Percentiles rank a stretch among this genome's conserved stretches.
These are phyloP conservation scores for Spea multiplicata DNA, from an alignment of 2,113 vertebrate species.

Conservation along the genomic window DNA sequence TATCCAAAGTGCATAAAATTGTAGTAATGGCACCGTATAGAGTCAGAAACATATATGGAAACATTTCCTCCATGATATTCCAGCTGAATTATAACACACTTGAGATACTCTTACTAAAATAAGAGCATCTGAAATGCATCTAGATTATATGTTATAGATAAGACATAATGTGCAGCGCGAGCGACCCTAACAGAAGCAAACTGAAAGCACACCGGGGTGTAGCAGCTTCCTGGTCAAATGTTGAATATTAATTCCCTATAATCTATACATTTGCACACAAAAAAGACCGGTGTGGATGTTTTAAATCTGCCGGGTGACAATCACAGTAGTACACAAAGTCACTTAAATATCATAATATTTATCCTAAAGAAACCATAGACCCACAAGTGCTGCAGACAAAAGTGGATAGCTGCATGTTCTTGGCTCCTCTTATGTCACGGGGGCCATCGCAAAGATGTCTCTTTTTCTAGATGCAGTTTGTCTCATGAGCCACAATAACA, in stretches of 20 bases:
- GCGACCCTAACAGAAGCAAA: not conserved
- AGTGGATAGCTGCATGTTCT: too few relatives aligned
- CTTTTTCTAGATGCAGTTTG: too few relatives aligned
- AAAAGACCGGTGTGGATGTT: too few relatives aligned
- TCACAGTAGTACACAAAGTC: too few relatives aligned
- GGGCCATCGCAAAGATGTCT: too few relatives aligned
- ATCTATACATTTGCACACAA: not conserved
- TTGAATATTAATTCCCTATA: not conserved
- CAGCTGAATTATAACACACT: slow-evolving; percentile 22
- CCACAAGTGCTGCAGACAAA: too few relatives aligned
- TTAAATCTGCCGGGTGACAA: too few relatives aligned
- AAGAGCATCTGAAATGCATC: slow-evolving; percentile 38
- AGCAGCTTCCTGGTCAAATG: not conserved
- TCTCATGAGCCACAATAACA: too few relatives aligned
- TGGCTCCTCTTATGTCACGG: too few relatives aligned
- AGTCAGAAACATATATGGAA: slow-evolving; percentile 12
- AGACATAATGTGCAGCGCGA: not conserved
- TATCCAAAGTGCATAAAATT: not conserved
- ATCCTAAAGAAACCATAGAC: too few relatives aligned
- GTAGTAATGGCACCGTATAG: slow-evolving; percentile 26
- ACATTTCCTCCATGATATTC: slow-evolving; percentile 19
- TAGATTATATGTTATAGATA: slow-evolving; percentile 23
- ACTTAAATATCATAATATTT: too few relatives aligned
- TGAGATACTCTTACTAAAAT: slow-evolving; percentile 16
- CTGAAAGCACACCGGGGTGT: slow-evolving; percentile 2